These are phyloP conservation scores for Berghia stephanieae DNA, from an alignment of 1,140 invertebrate species.

Conservation along the genomic window DNA sequence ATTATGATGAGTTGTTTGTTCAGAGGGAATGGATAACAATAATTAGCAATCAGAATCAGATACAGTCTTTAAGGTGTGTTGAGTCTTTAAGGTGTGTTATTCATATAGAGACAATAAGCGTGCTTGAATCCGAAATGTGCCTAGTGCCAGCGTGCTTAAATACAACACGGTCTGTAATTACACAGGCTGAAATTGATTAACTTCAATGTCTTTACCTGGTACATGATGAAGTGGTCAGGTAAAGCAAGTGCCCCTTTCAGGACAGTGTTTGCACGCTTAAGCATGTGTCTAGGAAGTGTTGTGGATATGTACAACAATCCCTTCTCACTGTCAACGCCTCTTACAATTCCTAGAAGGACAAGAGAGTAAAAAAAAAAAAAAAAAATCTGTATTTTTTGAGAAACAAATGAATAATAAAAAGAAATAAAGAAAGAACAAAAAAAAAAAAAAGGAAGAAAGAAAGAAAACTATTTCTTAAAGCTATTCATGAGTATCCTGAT, in stretches of 20 bases:
- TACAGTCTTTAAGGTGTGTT: no score
- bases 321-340: slow-evolving; percentile 49
- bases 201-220: slow-evolving; percentile 39
- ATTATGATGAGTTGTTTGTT: no score
- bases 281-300: slow-evolving; percentile 39
- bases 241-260: slow-evolving; percentile 50
- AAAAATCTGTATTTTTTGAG: not conserved
- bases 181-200: not conserved
- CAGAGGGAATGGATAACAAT: no score
- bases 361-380: slow-evolving; percentile 8
- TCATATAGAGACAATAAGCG: no score
- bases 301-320: slow-evolving; percentile 52
- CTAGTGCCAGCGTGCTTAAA: no score
- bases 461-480: not conserved
- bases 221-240: slow-evolving; percentile 48
- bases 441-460: not conserved
- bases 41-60: no score
- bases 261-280: slow-evolving; percentile 53
- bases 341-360: slow-evolving; percentile 51
- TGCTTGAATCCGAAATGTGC: no score
- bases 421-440: no score
- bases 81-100: no score
- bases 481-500: no score
- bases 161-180: no score
- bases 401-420: slow-evolving; percentile 9